Conservation (phyloP, 2,797 vertebrate species). For the Rhinatrema bivittatum region DNA sequence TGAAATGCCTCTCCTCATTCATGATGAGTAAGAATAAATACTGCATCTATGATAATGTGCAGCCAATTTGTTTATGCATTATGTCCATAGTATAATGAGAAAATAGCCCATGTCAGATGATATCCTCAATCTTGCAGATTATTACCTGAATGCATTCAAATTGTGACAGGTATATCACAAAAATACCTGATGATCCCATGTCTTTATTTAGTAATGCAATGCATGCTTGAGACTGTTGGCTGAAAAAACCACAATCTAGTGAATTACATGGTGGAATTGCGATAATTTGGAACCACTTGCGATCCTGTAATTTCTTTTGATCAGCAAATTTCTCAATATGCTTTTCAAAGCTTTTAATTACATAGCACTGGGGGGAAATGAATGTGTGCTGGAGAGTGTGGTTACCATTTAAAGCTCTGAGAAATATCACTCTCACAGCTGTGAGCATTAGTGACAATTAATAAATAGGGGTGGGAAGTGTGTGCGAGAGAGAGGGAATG, state of each 20-base stretch:
- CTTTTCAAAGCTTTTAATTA: slow-evolving; percentile 19
- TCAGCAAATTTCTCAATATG: slow-evolving; percentile 8
- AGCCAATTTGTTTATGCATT: no score
- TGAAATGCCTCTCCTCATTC: no score
- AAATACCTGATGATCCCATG: slow-evolving; percentile 19
- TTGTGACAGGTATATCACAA: slow-evolving; percentile 9
- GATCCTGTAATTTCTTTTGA: background rate
- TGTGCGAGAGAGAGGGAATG: slow-evolving; percentile 3
- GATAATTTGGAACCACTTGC: slow-evolving; percentile 6
- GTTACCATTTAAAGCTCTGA: slow-evolving; percentile 12
- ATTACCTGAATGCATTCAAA: no score
- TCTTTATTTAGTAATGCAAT: slow-evolving; percentile 5
- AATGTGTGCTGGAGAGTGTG: slow-evolving; percentile 5
- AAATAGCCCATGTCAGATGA: no score
- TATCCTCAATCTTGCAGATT: no score
- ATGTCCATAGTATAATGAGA: no score
- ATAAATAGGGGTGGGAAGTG: background rate
- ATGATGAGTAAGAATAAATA: no score
- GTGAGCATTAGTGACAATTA: slow-evolving; percentile 11
- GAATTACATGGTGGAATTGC: slow-evolving; percentile 19
- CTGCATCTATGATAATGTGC: no score
- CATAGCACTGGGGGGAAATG: slow-evolving; percentile 2
- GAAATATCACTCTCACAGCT: slow-evolving; percentile 13
- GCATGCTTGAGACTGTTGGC: slow-evolving; percentile 14
- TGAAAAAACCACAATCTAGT: background rate